A percentile compares a stretch with the other conserved stretches of the same genome.
Evolutionary conservation across 2,797 vertebrate genomes (phyloP).

Genomic region (Eleutherodactylus coqui): DNA sequence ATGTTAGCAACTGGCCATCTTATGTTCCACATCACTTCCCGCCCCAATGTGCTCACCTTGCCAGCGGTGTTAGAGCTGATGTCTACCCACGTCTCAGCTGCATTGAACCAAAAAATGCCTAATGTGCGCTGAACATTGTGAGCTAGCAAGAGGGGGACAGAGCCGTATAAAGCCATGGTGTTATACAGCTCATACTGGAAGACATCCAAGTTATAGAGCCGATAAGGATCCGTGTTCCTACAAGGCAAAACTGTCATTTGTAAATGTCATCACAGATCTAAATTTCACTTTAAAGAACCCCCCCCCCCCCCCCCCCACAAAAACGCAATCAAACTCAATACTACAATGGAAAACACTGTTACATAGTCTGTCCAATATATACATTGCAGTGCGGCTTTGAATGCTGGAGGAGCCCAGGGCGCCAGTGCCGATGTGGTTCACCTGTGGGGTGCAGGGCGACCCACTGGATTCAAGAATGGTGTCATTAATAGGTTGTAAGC

Average conservation of each 20-base stretch:
- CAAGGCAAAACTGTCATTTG: not conserved
- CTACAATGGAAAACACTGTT: too few species aligned
- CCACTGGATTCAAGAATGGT: too few species aligned
- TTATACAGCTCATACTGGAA: conserved; percentile 94
- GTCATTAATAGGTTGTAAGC: too few species aligned
- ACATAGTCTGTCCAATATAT: too few species aligned
- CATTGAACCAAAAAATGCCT: conserved; percentile 94
- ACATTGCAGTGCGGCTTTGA: too few species aligned
- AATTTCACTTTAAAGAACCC: too few species aligned
- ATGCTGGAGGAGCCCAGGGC: too few species aligned
- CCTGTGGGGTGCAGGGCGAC: too few species aligned
- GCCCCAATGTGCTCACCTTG: conserved; percentile 76
- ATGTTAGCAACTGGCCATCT: not conserved
- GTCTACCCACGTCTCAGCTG: conserved; percentile 95
- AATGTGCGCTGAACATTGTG: conserved; percentile 84
- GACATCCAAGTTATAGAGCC: conserved; percentile 94
- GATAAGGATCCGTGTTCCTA: conserved; percentile 82
- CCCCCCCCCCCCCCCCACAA: too few species aligned
- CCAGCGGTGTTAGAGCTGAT: conserved; percentile 91
- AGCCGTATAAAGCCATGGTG: conserved; percentile 92
- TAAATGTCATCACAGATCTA: not conserved
- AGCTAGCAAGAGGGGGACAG: conserved; percentile 87
- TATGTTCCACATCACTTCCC: not conserved
- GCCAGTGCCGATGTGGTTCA: too few species aligned
- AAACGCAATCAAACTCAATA: too few species aligned